Evolutionary conservation across 1,140 invertebrate genomes (phyloP).

Genomic region (Aricia agestis): DNA sequence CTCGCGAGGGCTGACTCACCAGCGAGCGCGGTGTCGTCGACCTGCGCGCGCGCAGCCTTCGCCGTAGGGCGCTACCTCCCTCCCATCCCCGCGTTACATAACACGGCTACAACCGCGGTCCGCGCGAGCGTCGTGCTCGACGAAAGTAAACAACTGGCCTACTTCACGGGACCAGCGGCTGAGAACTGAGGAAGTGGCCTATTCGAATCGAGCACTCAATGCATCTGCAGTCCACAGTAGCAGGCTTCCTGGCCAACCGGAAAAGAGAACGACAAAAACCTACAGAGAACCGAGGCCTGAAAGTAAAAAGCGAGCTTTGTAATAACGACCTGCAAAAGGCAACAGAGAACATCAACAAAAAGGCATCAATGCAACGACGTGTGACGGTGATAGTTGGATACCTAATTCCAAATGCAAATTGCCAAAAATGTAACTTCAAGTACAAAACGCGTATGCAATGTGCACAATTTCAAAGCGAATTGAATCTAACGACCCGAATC

Average conservation of each 20-base stretch:
- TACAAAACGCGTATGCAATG: background rate
- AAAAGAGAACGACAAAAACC: too few relatives aligned
- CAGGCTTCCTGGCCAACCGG: too few relatives aligned
- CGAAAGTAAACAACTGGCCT: too few relatives aligned
- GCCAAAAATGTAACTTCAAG: background rate
- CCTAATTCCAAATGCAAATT: slow-evolving; percentile 1
- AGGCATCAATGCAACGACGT: background rate
- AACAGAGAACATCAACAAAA: background rate
- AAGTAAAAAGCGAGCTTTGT: too few relatives aligned
- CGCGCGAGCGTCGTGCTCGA: too few relatives aligned
- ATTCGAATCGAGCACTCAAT: too few relatives aligned
- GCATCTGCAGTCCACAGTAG: too few relatives aligned
- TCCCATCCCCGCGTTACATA: background rate
- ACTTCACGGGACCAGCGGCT: too few relatives aligned
- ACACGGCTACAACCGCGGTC: background rate
- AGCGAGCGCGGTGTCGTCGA: background rate
- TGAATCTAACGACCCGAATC: background rate
- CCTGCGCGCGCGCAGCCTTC: slow-evolving; percentile 12
- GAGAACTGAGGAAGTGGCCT: too few relatives aligned
- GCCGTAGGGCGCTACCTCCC: background rate
- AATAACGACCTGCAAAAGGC: background rate
- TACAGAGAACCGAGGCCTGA: too few relatives aligned
- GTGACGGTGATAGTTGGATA: background rate
- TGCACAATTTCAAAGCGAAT: background rate
- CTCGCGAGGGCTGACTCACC: slow-evolving; percentile 5